Conservation (phyloP, 2,888 invertebrate species). For the Capitulum mitella region DNA sequence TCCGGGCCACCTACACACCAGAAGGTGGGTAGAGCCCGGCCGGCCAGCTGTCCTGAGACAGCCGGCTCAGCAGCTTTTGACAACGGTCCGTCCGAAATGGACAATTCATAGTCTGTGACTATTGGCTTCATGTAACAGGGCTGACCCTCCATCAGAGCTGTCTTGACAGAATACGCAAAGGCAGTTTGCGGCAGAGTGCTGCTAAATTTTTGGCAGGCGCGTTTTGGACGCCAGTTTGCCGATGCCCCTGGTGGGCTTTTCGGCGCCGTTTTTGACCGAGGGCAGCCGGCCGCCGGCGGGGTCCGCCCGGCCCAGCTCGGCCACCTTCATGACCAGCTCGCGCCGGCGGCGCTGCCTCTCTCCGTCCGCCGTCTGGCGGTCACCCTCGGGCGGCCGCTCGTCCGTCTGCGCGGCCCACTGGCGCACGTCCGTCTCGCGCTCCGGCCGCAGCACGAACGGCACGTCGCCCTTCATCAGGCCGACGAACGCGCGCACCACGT, state of each 20-base stretch:
- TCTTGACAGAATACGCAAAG: too few relatives aligned
- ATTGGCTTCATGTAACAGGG: too few relatives aligned
- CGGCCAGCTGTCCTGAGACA: neutral
- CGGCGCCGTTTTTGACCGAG: neutral
- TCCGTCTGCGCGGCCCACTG: neutral
- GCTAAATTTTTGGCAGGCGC: neutral
- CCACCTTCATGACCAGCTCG: neutral
- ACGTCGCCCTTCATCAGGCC: conserved; percentile 4
- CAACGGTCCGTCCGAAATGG: too few relatives aligned
- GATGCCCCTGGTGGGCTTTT: neutral
- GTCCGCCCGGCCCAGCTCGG: neutral
- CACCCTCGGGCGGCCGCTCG: neutral
- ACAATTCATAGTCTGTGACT: too few relatives aligned
- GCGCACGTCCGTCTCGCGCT: neutral
- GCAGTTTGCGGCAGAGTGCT: too few relatives aligned
- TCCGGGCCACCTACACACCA: conserved; percentile 81
- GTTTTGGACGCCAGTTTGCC: neutral
- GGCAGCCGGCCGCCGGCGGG: neutral
- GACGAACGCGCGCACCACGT: conserved; percentile 8
- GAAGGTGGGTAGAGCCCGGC: conserved; percentile 51
- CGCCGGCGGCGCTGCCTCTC: neutral
- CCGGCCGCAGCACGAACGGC: neutral
- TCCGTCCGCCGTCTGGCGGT: neutral
- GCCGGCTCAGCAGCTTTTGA: neutral
- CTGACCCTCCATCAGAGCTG: too few relatives aligned